Evolutionary conservation across 2,797 vertebrate species (phyloP).

Genomic region (Myotis daubentonii): DNA sequence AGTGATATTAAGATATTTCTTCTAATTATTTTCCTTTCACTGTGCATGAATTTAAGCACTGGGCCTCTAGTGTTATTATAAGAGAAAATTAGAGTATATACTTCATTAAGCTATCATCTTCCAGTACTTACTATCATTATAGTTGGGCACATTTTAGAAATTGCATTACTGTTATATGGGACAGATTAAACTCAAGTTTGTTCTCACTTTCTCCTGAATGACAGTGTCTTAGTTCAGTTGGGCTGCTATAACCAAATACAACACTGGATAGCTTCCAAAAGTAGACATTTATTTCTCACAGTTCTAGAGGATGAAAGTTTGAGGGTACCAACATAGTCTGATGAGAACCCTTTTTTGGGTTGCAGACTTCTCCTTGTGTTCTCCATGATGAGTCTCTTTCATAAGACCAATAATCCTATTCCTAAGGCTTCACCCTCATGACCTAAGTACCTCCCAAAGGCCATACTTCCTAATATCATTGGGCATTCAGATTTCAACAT

Average conservation of each 20-base stretch:
- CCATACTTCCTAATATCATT: neutral
- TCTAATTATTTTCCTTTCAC: no score
- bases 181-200: conserved; percentile 24
- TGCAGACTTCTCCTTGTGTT: neutral
- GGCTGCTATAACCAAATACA: neutral
- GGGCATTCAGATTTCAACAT: neutral
- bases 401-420: neutral
- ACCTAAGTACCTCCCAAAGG: neutral
- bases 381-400: neutral
- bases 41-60: no score
- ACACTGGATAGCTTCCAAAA: neutral
- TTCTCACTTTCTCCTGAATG: neutral
- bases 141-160: conserved; percentile 50
- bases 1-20: no score
- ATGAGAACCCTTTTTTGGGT: neutral
- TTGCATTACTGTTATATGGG: neutral
- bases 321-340: neutral
- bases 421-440: neutral
- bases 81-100: conserved; percentile 19
- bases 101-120: conserved; percentile 47
- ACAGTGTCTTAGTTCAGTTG: neutral
- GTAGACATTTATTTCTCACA: neutral
- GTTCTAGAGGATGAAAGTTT: neutral
- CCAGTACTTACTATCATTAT: neutral
- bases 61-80: neutral